These are phyloP conservation scores for Phyllostomus hastatus DNA, from an alignment of 2,113 vertebrate species.

Conservation along the genomic window DNA sequence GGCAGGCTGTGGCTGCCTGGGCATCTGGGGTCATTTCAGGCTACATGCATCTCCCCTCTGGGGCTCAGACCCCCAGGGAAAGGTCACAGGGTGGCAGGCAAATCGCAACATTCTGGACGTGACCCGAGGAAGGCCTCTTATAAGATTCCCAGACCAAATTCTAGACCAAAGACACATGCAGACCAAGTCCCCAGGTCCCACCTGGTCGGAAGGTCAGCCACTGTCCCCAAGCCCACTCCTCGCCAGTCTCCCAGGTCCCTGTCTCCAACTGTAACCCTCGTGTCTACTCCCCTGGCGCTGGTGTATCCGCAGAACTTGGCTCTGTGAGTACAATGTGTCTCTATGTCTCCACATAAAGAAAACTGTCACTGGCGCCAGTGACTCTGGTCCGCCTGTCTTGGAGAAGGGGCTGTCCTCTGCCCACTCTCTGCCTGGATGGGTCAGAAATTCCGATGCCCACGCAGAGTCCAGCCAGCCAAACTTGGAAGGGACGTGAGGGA, in stretches of 20 bases:
- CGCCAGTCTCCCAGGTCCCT: constrained; percentile 42
- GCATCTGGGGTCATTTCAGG: neutral
- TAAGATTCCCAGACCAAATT: constrained; percentile 60
- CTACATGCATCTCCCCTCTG: neutral
- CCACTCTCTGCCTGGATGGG: neutral
- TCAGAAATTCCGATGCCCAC: neutral
- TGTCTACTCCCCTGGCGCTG: constrained; percentile 45
- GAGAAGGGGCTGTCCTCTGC: neutral
- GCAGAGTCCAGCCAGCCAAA: neutral
- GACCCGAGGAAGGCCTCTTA: constrained; percentile 3
- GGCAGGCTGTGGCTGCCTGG: neutral
- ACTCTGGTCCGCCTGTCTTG: constrained; percentile 64
- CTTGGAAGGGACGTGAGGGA: neutral
- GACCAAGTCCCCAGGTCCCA: constrained; percentile 43
- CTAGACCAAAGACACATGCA: constrained; percentile 58
- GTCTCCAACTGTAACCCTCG: constrained; percentile 46
- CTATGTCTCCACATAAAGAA: constrained; percentile 49
- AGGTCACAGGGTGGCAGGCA: constrained; percentile 39
- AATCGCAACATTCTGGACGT: constrained; percentile 29
- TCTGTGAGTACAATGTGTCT: constrained; percentile 59
- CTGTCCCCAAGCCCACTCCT: neutral
- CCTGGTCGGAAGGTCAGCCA: constrained; percentile 3
- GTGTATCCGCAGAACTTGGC: constrained; percentile 44
- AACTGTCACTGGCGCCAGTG: constrained; percentile 33
- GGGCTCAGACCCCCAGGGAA: neutral